Evolutionary conservation across 2,113 vertebrate species (phyloP).

Genomic region (Forbesichthys agassizii): DNA sequence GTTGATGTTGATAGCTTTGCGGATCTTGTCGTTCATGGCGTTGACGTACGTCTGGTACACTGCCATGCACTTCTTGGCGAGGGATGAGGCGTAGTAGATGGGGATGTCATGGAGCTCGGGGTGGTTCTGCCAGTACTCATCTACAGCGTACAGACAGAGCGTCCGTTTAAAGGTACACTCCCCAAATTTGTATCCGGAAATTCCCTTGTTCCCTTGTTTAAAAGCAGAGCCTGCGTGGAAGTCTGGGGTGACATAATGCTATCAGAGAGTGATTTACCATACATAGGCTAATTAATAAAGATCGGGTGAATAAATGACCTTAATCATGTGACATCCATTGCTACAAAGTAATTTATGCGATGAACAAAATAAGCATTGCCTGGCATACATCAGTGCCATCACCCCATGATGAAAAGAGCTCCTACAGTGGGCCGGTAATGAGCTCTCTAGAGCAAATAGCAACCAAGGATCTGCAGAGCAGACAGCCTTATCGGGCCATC

Average conservation of each 20-base stretch:
- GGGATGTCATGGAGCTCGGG: slow-evolving; percentile 98
- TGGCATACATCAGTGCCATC: not conserved
- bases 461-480: not conserved
- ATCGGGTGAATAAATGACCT: too few relatives aligned
- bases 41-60: slow-evolving; percentile 98
- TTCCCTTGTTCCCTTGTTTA: too few relatives aligned
- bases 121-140: slow-evolving; percentile 99
- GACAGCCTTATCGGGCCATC: not conserved
- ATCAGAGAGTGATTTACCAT: too few relatives aligned
- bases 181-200: too few relatives aligned
- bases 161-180: too few relatives aligned
- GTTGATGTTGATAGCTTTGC: slow-evolving; percentile 98
- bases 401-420: not conserved
- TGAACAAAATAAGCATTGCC: not conserved
- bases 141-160: slow-evolving; percentile 56
- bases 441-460: not conserved
- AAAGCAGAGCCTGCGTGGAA: too few relatives aligned
- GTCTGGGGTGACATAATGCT: too few relatives aligned
- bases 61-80: slow-evolving; percentile 98
- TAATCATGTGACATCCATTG: too few relatives aligned
- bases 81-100: slow-evolving; percentile 95
- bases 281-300: too few relatives aligned
- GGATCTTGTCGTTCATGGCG: slow-evolving; percentile 99
- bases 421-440: not conserved
- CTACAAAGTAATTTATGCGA: too few relatives aligned